These are phyloP conservation scores for Siderastrea radians DNA, from an alignment of 92 coral and sea anemone genomes.

Conservation along the genomic window DNA sequence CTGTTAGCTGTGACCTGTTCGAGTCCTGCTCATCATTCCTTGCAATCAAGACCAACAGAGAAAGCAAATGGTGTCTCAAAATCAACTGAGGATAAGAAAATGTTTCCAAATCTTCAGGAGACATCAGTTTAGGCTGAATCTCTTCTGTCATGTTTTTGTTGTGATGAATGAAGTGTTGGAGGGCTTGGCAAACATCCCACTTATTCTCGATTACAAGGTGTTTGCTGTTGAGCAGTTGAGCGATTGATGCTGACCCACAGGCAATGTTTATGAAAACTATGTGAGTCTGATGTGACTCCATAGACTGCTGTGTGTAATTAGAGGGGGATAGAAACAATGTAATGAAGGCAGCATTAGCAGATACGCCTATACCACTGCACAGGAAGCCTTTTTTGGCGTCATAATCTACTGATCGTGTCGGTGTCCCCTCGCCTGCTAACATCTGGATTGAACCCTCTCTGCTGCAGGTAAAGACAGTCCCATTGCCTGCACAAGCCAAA, in stretches of 20 bases:
- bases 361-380: constrained; percentile 33
- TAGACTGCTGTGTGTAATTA: constrained; percentile 25
- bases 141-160: not conserved
- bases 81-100: constrained; percentile 11
- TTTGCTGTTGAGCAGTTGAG: constrained; percentile 13
- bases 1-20: not conserved
- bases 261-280: constrained; percentile 34
- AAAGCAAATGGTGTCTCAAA: constrained; percentile 22
- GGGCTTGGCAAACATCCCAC: constrained; percentile 43
- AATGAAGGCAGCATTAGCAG: constrained; percentile 19
- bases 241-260: constrained; percentile 13
- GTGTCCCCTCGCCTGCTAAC: constrained; percentile 26
- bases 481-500: constrained; percentile 53
- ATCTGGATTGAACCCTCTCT: constrained; percentile 73
- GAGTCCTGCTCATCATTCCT: not conserved
- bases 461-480: constrained; percentile 65
- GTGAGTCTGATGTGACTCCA: constrained; percentile 36
- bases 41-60: constrained; percentile 4
- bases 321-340: constrained; percentile 16
- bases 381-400: constrained; percentile 17
- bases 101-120: not conserved
- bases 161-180: constrained; percentile 10
- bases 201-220: constrained; percentile 7
- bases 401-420: constrained; percentile 13
- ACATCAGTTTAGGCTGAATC: not conserved